phyloP scores from a whole-genome alignment of 2,113 vertebrate genomes.

The Manacus vitellinus region DNA sequence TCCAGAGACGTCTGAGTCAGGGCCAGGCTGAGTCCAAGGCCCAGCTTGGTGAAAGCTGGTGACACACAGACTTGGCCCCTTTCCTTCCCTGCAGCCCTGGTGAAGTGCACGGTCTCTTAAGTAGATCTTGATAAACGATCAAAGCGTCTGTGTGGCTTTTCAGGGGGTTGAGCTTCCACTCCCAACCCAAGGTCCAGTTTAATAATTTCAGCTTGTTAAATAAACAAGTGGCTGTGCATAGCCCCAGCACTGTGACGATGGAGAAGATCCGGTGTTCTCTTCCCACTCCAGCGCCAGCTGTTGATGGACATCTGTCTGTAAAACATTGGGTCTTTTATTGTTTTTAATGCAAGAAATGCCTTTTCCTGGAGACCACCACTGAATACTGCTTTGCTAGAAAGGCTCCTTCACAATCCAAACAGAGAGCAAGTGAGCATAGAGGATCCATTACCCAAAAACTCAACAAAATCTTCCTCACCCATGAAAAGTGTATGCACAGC shows the following conservation, averaged over 20 bases:
- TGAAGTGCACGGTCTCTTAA: neutral
- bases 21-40: neutral
- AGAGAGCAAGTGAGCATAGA: constrained; percentile 66
- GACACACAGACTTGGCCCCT: constrained; percentile 4
- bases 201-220: constrained; percentile 58
- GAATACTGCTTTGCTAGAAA: constrained; percentile 49
- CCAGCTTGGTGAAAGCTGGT: constrained; percentile 27
- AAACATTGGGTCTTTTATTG: constrained; percentile 58
- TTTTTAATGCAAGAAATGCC: constrained; percentile 65
- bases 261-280: constrained; percentile 66
- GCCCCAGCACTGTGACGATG: constrained; percentile 50
- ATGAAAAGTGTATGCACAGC: constrained; percentile 34
- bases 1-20: neutral
- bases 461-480: constrained; percentile 64
- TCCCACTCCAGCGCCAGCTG: constrained; percentile 42
- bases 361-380: constrained; percentile 62
- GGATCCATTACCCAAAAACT: constrained; percentile 66
- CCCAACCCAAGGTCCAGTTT: constrained; percentile 43
- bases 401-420: constrained; percentile 64
- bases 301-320: constrained; percentile 70
- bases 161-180: constrained; percentile 30
- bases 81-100: neutral
- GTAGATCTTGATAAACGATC: constrained; percentile 17
- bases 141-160: constrained; percentile 32
- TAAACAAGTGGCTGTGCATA: constrained; percentile 60